Evolutionary conservation across 2,888 invertebrate species (phyloP).

Genomic region (Temnothorax ravouxi): DNA sequence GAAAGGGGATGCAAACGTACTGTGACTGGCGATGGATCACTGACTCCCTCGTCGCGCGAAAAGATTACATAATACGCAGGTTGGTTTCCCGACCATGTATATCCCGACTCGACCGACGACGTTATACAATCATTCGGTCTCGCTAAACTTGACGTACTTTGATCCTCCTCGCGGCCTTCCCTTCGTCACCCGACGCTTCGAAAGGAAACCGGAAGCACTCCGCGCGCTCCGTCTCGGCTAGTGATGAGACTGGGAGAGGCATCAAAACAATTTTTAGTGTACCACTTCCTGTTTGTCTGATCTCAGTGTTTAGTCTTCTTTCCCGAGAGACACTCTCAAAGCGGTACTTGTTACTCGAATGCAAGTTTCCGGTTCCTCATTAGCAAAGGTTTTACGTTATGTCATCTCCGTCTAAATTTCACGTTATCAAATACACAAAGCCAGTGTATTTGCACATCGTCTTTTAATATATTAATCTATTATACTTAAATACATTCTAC

Average conservation of each 20-base stretch:
- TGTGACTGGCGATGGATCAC: conserved; percentile 33
- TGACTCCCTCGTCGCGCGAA: conserved; percentile 10
- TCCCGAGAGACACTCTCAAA: conserved; percentile 1
- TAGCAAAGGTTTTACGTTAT: conserved; percentile 15
- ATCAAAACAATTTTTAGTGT: conserved; percentile 66
- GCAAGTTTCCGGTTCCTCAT: conserved; percentile 31
- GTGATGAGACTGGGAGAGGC: conserved; percentile 34
- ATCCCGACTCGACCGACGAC: background rate
- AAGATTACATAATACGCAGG: conserved; percentile 31
- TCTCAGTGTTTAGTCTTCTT: conserved; percentile 10
- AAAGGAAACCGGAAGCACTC: conserved; percentile 58
- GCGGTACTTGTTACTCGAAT: background rate
- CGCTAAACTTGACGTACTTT: background rate
- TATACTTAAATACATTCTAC: background rate
- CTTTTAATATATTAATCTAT: background rate
- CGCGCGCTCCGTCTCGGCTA: conserved; percentile 25
- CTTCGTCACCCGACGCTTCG: conserved; percentile 1
- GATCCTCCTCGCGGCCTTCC: background rate
- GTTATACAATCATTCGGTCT: conserved; percentile 17
- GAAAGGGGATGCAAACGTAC: background rate
- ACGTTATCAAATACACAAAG: background rate
- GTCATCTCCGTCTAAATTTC: background rate
- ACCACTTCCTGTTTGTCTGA: conserved; percentile 61
- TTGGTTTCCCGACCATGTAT: background rate
- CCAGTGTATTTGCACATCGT: background rate